Evolutionary conservation across 2,797 vertebrate species (phyloP).

Genomic region (Rhynchotus rufescens): DNA sequence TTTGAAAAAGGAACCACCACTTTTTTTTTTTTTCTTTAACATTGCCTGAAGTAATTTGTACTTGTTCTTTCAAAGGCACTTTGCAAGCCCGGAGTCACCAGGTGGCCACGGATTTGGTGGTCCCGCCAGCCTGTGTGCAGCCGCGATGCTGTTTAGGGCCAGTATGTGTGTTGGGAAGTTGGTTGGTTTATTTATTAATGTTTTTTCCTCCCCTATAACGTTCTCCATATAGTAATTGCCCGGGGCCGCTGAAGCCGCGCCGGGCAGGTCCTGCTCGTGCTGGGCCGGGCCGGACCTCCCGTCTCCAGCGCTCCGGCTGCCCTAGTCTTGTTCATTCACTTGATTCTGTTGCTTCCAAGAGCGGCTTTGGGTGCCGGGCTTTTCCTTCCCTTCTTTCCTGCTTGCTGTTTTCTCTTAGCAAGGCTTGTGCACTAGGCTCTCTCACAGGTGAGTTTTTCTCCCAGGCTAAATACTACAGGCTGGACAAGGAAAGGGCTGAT

Average conservation of each 20-base stretch:
- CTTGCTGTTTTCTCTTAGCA: neutral
- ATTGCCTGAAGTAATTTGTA: rapidly evolving
- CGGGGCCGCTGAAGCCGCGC: no score
- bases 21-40: neutral
- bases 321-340: no score
- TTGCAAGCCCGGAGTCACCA: neutral
- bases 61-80: neutral
- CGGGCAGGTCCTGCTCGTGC: neutral
- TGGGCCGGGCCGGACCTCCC: neutral
- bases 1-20: neutral
- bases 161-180: neutral
- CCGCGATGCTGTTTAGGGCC: slow-evolving; percentile 4
- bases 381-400: no score
- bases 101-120: neutral
- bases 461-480: neutral
- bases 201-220: neutral
- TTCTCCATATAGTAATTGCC: neutral
- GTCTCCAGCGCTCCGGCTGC: no score
- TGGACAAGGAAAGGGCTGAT: neutral
- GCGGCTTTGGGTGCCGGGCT: neutral
- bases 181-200: no score
- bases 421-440: neutral
- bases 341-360: neutral
- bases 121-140: neutral
- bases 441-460: rapidly evolving